Evolutionary conservation across 2,113 vertebrate genomes (phyloP).

Genomic region (Bos javanicus): DNA sequence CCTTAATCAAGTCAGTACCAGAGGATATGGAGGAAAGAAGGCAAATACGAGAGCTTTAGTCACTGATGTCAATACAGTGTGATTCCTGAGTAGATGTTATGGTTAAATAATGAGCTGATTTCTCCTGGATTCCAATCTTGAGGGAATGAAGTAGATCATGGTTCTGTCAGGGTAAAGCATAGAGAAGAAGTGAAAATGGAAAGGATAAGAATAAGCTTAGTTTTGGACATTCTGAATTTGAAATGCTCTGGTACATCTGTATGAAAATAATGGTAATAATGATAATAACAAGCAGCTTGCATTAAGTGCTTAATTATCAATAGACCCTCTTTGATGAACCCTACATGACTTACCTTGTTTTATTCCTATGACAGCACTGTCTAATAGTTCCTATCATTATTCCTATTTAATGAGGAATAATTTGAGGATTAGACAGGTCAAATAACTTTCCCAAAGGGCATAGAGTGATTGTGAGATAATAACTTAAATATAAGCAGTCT

Average conservation of each 20-base stretch:
- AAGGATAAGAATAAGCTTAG: not conserved
- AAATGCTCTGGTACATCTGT: not conserved
- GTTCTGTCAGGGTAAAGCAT: not conserved
- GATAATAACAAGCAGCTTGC: not conserved
- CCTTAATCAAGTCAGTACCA: not conserved
- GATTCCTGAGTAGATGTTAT: not conserved
- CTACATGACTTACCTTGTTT: not conserved
- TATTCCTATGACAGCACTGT: not conserved
- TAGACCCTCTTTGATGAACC: not conserved
- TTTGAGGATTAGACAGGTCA: not conserved
- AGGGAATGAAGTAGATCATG: not conserved
- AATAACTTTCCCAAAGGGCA: not conserved
- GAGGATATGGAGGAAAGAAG: not conserved
- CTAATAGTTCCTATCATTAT: not conserved
- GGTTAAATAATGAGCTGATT: not conserved
- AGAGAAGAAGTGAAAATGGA: not conserved
- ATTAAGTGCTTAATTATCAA: not conserved
- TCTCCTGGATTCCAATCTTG: not conserved
- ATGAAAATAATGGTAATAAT: not conserved
- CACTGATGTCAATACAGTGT: not conserved
- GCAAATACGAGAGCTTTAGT: not conserved
- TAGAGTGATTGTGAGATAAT: not conserved
- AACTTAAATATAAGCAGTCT: not conserved
- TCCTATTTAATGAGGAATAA: not conserved
- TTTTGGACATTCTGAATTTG: not conserved